Conservation (phyloP, 2,888 invertebrate genomes). For the Tiphia femorata region DNA sequence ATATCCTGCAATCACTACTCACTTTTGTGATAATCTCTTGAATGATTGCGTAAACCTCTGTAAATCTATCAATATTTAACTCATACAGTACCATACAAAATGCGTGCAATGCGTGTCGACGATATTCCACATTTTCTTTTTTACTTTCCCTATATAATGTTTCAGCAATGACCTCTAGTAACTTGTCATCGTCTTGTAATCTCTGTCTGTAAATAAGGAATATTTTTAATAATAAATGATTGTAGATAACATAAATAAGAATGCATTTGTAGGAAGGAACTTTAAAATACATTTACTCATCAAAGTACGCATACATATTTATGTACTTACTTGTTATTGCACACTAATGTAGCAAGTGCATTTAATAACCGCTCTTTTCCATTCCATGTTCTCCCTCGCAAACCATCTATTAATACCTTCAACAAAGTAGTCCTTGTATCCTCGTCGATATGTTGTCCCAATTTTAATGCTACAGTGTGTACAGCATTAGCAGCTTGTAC, state of each 20-base stretch:
- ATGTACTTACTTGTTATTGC: constrained; percentile 76
- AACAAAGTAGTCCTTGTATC: constrained; percentile 77
- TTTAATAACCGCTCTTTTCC: constrained; percentile 88
- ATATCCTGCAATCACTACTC: constrained; percentile 35
- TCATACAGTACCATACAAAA: constrained; percentile 82
- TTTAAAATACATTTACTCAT: background rate
- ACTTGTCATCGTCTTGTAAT: constrained; percentile 64
- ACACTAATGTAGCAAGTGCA: constrained; percentile 81
- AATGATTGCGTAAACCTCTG: constrained; percentile 83
- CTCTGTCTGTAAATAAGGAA: background rate
- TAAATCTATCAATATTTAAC: constrained; percentile 81
- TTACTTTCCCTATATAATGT: constrained; percentile 83
- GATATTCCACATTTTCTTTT: constrained; percentile 84
- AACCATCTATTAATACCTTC: constrained; percentile 77
- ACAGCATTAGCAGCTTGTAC: constrained; percentile 87
- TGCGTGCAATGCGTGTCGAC: constrained; percentile 79
- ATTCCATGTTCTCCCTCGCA: constrained; percentile 88
- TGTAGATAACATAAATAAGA: background rate
- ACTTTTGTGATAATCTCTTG: constrained; percentile 80
- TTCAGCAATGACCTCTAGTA: constrained; percentile 73
- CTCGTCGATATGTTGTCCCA: constrained; percentile 76
- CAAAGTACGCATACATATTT: constrained; percentile 8
- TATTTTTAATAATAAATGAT: background rate
- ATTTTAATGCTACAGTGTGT: constrained; percentile 81
- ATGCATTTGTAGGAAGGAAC: background rate